phyloP scores from a whole-genome alignment of 2,888 invertebrate genomes.

The Drosophila kuntzei region DNA sequence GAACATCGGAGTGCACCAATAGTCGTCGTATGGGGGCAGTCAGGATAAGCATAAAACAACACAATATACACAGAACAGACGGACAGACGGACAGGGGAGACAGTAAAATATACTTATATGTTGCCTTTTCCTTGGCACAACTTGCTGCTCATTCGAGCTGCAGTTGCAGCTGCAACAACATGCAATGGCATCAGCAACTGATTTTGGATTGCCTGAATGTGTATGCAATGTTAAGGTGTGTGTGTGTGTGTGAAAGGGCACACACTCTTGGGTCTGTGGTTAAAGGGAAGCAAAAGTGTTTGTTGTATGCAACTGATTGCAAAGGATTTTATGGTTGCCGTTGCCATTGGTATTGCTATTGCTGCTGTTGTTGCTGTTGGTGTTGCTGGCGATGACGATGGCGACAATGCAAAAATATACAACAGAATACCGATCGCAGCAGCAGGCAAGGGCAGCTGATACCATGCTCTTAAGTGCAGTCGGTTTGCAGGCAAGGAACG shows the following conservation, averaged over 20 bases:
- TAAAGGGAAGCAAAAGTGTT: conserved; percentile 47
- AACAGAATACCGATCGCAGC: conserved; percentile 52
- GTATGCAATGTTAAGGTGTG: conserved; percentile 22
- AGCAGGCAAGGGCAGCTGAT: conserved; percentile 22
- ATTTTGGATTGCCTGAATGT: conserved; percentile 46
- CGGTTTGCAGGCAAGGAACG: conserved; percentile 10
- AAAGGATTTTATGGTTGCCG: conserved; percentile 73
- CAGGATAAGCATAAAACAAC: conserved; percentile 45
- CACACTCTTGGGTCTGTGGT: conserved; percentile 36
- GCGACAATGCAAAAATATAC: conserved; percentile 63
- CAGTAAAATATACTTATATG: conserved; percentile 59
- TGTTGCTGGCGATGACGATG: conserved; percentile 35
- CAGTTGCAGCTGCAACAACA: conserved; percentile 40
- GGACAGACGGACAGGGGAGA: conserved; percentile 3
- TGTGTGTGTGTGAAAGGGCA: conserved; percentile 31
- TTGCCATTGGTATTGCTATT: conserved; percentile 30
- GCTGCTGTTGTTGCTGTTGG: conserved; percentile 35
- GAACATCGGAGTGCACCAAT: conserved; percentile 11
- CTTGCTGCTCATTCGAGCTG: conserved; percentile 39
- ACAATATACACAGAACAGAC: conserved; percentile 19
- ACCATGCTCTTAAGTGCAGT: conserved; percentile 38
- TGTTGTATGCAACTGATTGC: conserved; percentile 79
- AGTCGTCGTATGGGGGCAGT: conserved; percentile 13
- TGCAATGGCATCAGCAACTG: conserved; percentile 35
- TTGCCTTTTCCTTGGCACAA: conserved; percentile 47